Evolutionary conservation across 2,888 invertebrate genomes (phyloP).

Genomic region (Atrina japonica): DNA sequence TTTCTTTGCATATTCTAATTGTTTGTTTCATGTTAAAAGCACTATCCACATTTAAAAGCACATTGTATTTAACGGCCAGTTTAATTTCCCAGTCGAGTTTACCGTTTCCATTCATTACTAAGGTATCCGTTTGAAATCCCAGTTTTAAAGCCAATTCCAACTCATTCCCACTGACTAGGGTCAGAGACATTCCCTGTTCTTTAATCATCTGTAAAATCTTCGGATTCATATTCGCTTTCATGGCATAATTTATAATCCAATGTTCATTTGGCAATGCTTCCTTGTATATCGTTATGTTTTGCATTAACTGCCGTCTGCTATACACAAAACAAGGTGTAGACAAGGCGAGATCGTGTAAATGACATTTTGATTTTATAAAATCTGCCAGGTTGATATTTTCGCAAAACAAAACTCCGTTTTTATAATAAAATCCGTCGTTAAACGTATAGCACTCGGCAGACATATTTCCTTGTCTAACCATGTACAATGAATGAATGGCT

Average conservation of each 20-base stretch:
- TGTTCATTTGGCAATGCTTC: conserved; percentile 47
- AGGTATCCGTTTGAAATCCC: conserved; percentile 74
- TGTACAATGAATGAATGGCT: no score
- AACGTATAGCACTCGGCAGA: no score
- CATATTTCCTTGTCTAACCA: no score
- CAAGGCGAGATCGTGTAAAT: not conserved
- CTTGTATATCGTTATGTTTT: conserved; percentile 65
- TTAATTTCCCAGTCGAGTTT: conserved; percentile 79
- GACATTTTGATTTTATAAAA: no score
- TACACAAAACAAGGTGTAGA: conserved; percentile 66
- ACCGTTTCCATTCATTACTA: conserved; percentile 81
- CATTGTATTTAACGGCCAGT: conserved; percentile 74
- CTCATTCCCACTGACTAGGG: conserved; percentile 80
- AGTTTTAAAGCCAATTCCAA: conserved; percentile 75
- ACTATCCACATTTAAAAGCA: conserved; percentile 81
- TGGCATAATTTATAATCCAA: conserved; percentile 71
- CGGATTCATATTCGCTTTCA: conserved; percentile 80
- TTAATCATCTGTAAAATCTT: conserved; percentile 69
- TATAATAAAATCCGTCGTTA: no score
- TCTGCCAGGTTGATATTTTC: no score
- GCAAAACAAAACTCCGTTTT: no score
- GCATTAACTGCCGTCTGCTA: conserved; percentile 65
- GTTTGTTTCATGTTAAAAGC: conserved; percentile 78
- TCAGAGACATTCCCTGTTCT: conserved; percentile 62
- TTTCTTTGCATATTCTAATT: conserved; percentile 58